Conservation (phyloP, 2,113 vertebrate species). For the Dicerorhinus sumatrensis region DNA sequence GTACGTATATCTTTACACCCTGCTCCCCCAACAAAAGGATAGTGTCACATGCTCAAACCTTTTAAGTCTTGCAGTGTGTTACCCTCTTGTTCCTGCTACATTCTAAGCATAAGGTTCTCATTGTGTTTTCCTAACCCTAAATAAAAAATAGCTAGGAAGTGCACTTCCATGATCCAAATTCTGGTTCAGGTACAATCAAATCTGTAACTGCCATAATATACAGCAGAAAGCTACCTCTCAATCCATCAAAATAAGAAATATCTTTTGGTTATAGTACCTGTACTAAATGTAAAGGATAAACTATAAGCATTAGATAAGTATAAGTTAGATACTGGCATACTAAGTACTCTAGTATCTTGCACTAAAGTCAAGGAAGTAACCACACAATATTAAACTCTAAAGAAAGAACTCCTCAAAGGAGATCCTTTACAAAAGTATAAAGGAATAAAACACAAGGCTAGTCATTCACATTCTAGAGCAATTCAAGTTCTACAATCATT, state of each 20-base stretch:
- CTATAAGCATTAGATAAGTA: no score
- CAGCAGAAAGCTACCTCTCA: constrained; percentile 61
- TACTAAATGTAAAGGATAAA: constrained; percentile 41
- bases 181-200: constrained; percentile 15
- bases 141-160: constrained; percentile 75
- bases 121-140: constrained; percentile 67
- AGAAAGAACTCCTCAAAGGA: constrained; percentile 72
- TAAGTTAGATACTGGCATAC: constrained; percentile 59
- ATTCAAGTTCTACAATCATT: constrained; percentile 82
- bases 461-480: constrained; percentile 84
- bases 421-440: constrained; percentile 71
- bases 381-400: constrained; percentile 66
- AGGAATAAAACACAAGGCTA: constrained; percentile 45
- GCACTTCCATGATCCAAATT: constrained; percentile 77
- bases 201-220: constrained; percentile 62
- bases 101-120: constrained; percentile 49
- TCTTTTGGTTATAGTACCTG: constrained; percentile 55
- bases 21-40: constrained; percentile 83
- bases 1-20: constrained; percentile 79
- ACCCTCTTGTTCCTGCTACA: constrained; percentile 72
- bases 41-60: constrained; percentile 74
- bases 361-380: constrained; percentile 71
- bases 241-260: constrained; percentile 50
- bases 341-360: constrained; percentile 68
- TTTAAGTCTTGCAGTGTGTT: constrained; percentile 61